These are phyloP conservation scores for Pemphredon lugubris DNA, from an alignment of 2,888 invertebrate species.

Conservation along the genomic window DNA sequence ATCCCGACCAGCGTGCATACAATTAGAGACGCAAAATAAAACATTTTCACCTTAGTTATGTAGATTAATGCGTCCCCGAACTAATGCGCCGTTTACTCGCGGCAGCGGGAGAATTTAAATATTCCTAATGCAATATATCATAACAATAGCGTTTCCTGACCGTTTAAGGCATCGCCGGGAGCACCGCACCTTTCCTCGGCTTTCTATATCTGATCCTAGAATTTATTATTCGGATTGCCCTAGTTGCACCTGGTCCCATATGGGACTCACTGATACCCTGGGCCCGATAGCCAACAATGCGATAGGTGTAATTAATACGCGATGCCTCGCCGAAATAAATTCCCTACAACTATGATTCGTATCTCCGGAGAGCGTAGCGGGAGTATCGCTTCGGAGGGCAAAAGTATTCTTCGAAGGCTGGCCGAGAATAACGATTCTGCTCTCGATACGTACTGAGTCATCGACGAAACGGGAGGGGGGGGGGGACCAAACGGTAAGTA, in stretches of 20 bases:
- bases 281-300: constrained; percentile 45
- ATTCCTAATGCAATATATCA: constrained; percentile 1
- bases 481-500: neutral
- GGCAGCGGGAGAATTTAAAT: neutral
- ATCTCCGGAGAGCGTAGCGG: too few relatives aligned
- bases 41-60: constrained; percentile 3
- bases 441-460: too few relatives aligned
- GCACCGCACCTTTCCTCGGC: constrained; percentile 19
- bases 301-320: constrained; percentile 59
- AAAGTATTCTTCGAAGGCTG: too few relatives aligned
- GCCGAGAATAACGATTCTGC: too few relatives aligned
- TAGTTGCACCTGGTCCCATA: constrained; percentile 43
- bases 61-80: constrained; percentile 18
- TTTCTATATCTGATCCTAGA: constrained; percentile 38
- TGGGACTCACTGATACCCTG: constrained; percentile 31
- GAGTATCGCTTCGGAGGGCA: too few relatives aligned
- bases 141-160: constrained; percentile 9
- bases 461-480: too few relatives aligned
- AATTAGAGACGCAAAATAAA: constrained; percentile 38
- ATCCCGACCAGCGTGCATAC: constrained; percentile 5
- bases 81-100: neutral
- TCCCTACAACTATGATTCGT: constrained; percentile 34
- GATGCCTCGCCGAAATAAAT: constrained; percentile 28
- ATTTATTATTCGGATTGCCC: constrained; percentile 37
- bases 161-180: constrained; percentile 6